phyloP scores from a whole-genome alignment of 2,888 invertebrate genomes.

The Nemoura dubitans region DNA sequence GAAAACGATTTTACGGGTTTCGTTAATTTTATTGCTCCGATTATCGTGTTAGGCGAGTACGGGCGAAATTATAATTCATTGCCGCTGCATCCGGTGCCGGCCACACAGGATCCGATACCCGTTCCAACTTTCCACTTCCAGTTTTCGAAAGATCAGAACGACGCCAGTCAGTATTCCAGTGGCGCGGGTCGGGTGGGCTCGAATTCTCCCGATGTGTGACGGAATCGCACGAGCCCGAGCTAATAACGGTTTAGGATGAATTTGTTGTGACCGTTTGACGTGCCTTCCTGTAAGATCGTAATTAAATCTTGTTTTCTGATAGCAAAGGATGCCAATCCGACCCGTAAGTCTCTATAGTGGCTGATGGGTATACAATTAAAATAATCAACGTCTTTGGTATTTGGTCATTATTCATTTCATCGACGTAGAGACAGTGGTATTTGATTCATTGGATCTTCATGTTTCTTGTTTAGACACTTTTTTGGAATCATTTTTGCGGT shows the following conservation, averaged over 20 bases:
- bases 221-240: no score
- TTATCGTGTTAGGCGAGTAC: no score
- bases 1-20: no score
- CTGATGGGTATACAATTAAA: neutral
- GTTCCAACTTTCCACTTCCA: neutral
- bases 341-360: neutral
- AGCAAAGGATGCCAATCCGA: neutral
- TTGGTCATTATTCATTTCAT: neutral
- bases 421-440: neutral
- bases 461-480: neutral
- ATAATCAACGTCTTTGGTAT: neutral
- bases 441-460: neutral
- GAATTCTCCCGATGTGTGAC: no score
- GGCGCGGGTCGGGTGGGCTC: neutral
- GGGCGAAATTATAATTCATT: neutral
- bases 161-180: no score
- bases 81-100: neutral
- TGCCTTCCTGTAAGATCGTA: neutral
- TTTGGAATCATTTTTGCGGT: neutral
- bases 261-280: neutral
- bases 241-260: no score
- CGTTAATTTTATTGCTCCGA: no score
- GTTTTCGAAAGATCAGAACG: neutral
- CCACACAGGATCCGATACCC: neutral
- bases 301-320: constrained; percentile 2